Evolutionary conservation across 1,140 invertebrate genomes (phyloP).

Genomic region (Hormaphis cornu): DNA sequence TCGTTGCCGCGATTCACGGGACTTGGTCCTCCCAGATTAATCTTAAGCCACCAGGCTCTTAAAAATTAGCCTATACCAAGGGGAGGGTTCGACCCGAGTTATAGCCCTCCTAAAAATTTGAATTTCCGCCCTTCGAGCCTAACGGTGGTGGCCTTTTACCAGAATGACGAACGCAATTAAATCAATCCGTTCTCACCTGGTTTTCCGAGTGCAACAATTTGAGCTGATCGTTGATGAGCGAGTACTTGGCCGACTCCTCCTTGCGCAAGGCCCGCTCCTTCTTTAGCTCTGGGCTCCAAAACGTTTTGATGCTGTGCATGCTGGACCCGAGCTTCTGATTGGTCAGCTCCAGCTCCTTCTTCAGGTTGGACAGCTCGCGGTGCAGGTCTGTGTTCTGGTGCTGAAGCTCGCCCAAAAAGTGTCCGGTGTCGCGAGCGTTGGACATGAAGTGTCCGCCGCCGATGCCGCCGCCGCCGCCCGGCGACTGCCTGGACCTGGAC

Average conservation of each 20-base stretch:
- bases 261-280: slow-evolving; percentile 92
- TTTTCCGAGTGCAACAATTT: slow-evolving; percentile 94
- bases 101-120: no score
- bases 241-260: slow-evolving; percentile 95
- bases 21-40: no score
- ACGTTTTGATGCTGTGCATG: slow-evolving; percentile 99
- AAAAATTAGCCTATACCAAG: no score
- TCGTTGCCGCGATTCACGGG: no score
- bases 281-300: slow-evolving; percentile 98
- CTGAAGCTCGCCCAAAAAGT: slow-evolving; percentile 85
- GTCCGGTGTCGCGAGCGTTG: slow-evolving; percentile 38
- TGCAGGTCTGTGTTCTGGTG: slow-evolving; percentile 90
- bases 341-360: slow-evolving; percentile 91
- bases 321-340: slow-evolving; percentile 97
- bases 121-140: no score
- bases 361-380: slow-evolving; percentile 88
- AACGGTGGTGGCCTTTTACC: not conserved
- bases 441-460: slow-evolving; percentile 47
- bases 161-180: not conserved
- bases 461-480: slow-evolving; percentile 47
- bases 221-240: slow-evolving; percentile 91
- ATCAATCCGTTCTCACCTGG: slow-evolving; percentile 59
- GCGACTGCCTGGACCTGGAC: slow-evolving; percentile 61
- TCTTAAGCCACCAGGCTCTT: no score
- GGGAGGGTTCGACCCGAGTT: no score